These are phyloP conservation scores for Vanacampus margaritifer DNA, from an alignment of 2,113 vertebrate species.

Conservation along the genomic window DNA sequence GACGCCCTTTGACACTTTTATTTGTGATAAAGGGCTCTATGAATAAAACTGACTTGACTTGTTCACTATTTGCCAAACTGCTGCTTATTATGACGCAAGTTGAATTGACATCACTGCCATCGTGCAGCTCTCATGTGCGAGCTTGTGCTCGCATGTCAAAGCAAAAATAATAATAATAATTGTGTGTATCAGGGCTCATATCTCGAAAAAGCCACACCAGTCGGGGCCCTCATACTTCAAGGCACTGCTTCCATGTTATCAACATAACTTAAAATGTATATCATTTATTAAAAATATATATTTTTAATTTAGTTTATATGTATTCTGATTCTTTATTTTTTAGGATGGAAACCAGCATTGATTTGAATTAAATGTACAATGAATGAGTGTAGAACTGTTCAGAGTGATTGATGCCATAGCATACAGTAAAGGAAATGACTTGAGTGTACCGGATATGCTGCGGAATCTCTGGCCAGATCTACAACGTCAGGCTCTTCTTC, in stretches of 20 bases:
- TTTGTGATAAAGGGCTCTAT: too few species aligned
- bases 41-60: too few species aligned
- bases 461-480: slow-evolving; percentile 89
- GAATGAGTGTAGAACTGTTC: background rate
- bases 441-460: slow-evolving; percentile 76
- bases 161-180: too few species aligned
- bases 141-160: too few species aligned
- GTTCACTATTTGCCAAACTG: too few species aligned
- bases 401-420: background rate
- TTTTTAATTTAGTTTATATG: background rate
- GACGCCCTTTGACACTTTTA: too few species aligned
- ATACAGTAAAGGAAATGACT: background rate
- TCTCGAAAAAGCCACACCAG: too few species aligned
- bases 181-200: too few species aligned
- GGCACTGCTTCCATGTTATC: background rate
- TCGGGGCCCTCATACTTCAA: too few species aligned
- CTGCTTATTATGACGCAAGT: too few species aligned
- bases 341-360: background rate
- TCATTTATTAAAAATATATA: background rate
- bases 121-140: too few species aligned
- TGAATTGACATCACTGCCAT: too few species aligned
- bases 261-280: background rate
- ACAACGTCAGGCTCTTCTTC: slow-evolving; percentile 96
- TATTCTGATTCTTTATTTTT: background rate
- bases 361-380: background rate